These are phyloP conservation scores for Bradysia coprophila DNA, from an alignment of 1,140 invertebrate genomes.

Conservation along the genomic window DNA sequence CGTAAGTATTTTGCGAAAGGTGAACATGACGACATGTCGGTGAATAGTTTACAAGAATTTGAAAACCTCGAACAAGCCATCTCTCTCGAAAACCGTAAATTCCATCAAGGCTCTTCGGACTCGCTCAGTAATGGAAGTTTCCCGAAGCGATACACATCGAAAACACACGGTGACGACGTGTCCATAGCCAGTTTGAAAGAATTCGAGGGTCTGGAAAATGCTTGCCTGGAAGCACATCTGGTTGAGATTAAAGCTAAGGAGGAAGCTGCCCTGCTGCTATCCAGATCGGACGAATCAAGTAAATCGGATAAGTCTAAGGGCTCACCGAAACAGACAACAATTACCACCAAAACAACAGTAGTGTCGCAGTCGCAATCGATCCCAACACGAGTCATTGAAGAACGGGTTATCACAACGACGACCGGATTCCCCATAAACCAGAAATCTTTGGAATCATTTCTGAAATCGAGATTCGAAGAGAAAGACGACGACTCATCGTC, in stretches of 20 bases:
- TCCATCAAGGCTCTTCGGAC: conserved; percentile 48
- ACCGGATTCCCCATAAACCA: conserved; percentile 23
- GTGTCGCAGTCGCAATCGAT: conserved; percentile 26
- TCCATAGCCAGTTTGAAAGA: conserved; percentile 86
- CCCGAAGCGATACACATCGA: conserved; percentile 39
- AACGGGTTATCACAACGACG: conserved; percentile 23
- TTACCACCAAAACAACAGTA: conserved; percentile 19
- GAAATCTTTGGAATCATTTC: conserved; percentile 16
- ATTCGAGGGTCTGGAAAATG: conserved; percentile 81
- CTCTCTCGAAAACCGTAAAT: conserved; percentile 37
- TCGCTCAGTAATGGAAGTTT: conserved; percentile 58
- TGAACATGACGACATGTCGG: conserved; percentile 82
- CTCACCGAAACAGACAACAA: conserved; percentile 24
- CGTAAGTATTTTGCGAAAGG: conserved; percentile 58
- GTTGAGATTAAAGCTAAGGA: conserved; percentile 68
- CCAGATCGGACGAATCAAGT: conserved; percentile 33
- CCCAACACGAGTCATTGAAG: conserved; percentile 25
- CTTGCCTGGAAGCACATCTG: conserved; percentile 63
- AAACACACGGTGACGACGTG: conserved; percentile 70
- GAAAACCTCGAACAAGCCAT: conserved; percentile 73
- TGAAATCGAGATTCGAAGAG: conserved; percentile 3
- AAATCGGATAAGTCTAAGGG: conserved; percentile 30
- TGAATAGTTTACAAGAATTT: conserved; percentile 86
- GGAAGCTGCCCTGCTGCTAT: conserved; percentile 58
- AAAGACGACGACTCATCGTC: conserved; percentile 18